These are phyloP conservation scores for Helleia helle DNA, from an alignment of 2,888 invertebrate species.

Conservation along the genomic window DNA sequence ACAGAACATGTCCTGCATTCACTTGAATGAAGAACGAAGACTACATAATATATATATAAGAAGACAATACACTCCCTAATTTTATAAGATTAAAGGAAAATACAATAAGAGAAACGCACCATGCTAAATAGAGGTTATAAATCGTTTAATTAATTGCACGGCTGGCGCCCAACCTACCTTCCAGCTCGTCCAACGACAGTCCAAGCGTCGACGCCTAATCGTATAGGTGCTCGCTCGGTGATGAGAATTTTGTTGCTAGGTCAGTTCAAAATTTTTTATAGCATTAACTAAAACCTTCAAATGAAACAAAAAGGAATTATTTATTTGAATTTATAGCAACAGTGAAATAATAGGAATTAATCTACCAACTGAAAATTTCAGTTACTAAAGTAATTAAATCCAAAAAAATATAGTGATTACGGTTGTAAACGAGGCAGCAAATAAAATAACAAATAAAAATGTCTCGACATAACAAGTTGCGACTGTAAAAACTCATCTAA, in stretches of 20 bases:
- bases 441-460: constrained; percentile 4
- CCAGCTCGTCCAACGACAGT: constrained; percentile 36
- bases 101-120: constrained; percentile 14
- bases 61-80: neutral
- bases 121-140: constrained; percentile 31
- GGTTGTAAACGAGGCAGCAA: neutral
- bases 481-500: neutral
- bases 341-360: constrained; percentile 1
- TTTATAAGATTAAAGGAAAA: constrained; percentile 6
- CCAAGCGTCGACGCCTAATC: constrained; percentile 28
- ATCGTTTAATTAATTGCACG: constrained; percentile 33
- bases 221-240: constrained; percentile 18
- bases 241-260: constrained; percentile 3
- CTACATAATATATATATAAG: too few species aligned
- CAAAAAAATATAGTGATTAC: constrained; percentile 7
- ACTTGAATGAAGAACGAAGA: too few species aligned
- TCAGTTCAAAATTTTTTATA: constrained; percentile 1
- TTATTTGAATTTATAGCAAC: neutral
- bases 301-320: neutral
- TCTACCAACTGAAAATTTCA: constrained; percentile 1
- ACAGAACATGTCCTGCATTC: too few species aligned
- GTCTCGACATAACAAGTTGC: too few species aligned
- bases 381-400: constrained; percentile 5
- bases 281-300: neutral
- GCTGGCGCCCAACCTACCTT: constrained; percentile 34